Evolutionary conservation across 2,888 invertebrate genomes (phyloP), one percentile per base, ranked within the genome.

Genomic region (Anagyrus pseudococci): DNA sequence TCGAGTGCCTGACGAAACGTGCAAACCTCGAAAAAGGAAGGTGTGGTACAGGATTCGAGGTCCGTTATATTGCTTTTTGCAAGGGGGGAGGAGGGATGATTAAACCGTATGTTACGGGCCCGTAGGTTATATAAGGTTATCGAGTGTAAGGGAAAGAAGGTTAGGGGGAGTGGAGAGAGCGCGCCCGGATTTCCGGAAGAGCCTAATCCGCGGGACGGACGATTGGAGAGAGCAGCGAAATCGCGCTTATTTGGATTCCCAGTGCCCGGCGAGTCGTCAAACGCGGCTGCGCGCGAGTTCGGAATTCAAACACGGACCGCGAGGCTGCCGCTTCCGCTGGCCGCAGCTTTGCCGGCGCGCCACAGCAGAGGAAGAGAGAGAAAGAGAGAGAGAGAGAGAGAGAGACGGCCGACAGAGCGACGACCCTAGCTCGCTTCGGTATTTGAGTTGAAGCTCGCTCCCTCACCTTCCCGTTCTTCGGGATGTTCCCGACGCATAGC

Each of bases 291-390:
- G 41, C 50, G 49, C 69, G 72, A 74, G 69, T 74, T 72, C 63
- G 70, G 68, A 74, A 75, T 75, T 72, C 73, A 74, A 75, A 73
- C 71, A 74, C 69, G 70, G n/a, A n/a, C n/a, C n/a, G n/a, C n/a
- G n/a, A n/a, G n/a, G n/a, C n/a, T n/a, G n/a, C n/a, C n/a, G n/a
- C n/a, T n/a, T n/a, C n/a, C n/a, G n/a, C n/a, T n/a, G n/a, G n/a
- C n/a, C n/a, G n/a, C n/a, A n/a, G n/a, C n/a, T n/a, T n/a, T n/a
- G n/a, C n/a, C n/a, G n/a, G n/a, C n/a, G n/a, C n/a, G n/a, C n/a
- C n/a, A n/a, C n/a, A n/a, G 72, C 29, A 25, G 10, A 4, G n/a
- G 8, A 41, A 19, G 52, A 46, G 40, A 48, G 37, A 19, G n/a
- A 17, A 26, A 20, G 40, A 33, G 17, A 33, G 7, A n/a, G n/a